These are phyloP conservation scores for Helicolenus hilgendorfi DNA, from an alignment of 2,797 vertebrate species.

Conservation along the genomic window DNA sequence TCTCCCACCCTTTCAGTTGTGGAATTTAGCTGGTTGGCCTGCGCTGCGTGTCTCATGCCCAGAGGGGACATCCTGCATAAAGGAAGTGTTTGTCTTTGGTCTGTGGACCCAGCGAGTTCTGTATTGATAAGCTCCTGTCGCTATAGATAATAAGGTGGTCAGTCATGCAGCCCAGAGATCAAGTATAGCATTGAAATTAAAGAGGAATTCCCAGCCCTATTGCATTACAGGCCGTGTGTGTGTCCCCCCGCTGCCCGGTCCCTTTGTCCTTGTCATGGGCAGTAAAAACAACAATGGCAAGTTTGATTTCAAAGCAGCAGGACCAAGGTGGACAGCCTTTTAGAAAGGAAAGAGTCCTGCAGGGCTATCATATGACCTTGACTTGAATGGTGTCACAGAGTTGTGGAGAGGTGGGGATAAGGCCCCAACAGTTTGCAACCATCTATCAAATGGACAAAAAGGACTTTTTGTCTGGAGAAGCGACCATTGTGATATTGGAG, in stretches of 20 bases:
- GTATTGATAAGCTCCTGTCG: constrained; percentile 89
- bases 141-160: constrained; percentile 95
- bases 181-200: constrained; percentile 94
- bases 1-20: constrained; percentile 57
- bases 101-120: constrained; percentile 84
- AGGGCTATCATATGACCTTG: constrained; percentile 87
- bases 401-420: constrained; percentile 73
- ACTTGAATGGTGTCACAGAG: constrained; percentile 81
- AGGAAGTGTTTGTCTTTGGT: constrained; percentile 92
- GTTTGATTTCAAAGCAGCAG: constrained; percentile 88
- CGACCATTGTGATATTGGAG: constrained; percentile 63
- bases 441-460: constrained; percentile 80
- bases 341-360: constrained; percentile 76
- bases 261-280: constrained; percentile 89
- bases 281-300: constrained; percentile 90
- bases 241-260: constrained; percentile 55
- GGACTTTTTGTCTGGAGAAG: constrained; percentile 65
- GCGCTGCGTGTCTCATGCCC: constrained; percentile 81
- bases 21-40: constrained; percentile 83
- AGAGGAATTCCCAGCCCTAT: constrained; percentile 94
- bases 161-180: constrained; percentile 95
- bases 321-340: constrained; percentile 77
- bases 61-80: constrained; percentile 87
- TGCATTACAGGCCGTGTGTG: constrained; percentile 91
- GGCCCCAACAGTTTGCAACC: constrained; percentile 69